Evolutionary conservation across 2,113 vertebrate genomes (phyloP), one percentile per base, ranked within the genome.

Genomic region (Trichomycterus rosablanca): DNA sequence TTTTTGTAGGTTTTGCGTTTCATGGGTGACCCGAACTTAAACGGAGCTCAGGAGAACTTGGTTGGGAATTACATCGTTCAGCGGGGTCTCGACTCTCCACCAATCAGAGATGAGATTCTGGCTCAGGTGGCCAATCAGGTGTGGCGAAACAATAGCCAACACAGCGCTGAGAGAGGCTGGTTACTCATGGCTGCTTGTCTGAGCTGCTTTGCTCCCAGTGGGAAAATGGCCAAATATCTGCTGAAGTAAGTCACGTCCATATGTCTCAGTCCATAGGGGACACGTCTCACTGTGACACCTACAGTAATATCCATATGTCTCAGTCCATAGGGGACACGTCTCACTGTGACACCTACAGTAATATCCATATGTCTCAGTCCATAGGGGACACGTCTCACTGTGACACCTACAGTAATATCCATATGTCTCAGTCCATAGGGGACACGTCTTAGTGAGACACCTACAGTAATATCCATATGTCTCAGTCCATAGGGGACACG

Each of bases 61-160:
- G 92, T 98, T 1, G 96, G 96, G 46, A 97, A 94, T 81, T 98
- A 96, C 79, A 90, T 99, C 16, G 88, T 97, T 65, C 95, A 98
- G 71, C 89, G 87, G 68, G 93, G 94, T 24, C 89, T 97, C 52
- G 79, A 85, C 0, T 82, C 28, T 5, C 86, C 87, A 0, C 85
- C 79, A 35, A 87, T 99, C 57, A 81, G 94, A 66, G 94, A 99
- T 0, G 96, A 99, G 86, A 92, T 98, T 75, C 78, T 98, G 66
- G 88, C 78, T 15, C 93, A 98, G 76, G 82, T 96, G 1, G 87
- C 89, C 82, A 99, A 97, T 82, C 95, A 99, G 81, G 92, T 95
- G 59, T 98, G 95, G 94, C 79, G 79, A 55, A 99, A 98, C 73
- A 86, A 85, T 48, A 93, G 92, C 1, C 37, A 82, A 39, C 85